Conservation (phyloP, 2,888 invertebrate genomes). For the Cyclophora punctaria region DNA sequence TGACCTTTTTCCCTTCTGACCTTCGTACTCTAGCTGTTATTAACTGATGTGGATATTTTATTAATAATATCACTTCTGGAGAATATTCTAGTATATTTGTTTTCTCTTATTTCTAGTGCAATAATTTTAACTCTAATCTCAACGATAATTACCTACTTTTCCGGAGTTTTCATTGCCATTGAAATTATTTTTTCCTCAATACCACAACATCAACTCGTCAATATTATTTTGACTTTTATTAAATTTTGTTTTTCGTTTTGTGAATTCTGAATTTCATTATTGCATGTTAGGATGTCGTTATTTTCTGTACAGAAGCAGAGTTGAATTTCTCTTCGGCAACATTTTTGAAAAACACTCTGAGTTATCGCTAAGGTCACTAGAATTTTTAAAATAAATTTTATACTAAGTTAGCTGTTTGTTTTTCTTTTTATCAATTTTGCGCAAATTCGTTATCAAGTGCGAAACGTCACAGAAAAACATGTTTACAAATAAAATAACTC, state of each 20-base stretch:
- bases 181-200: too few relatives aligned
- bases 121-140: too few relatives aligned
- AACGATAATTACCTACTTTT: too few relatives aligned
- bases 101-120: too few relatives aligned
- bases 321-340: conserved; percentile 44
- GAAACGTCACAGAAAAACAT: conserved; percentile 25
- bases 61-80: too few relatives aligned
- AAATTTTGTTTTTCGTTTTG: neutral
- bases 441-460: conserved; percentile 10
- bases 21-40: too few relatives aligned
- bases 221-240: neutral
- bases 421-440: conserved; percentile 9
- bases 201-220: too few relatives aligned
- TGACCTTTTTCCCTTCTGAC: too few relatives aligned
- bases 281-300: conserved; percentile 41
- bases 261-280: conserved; percentile 22
- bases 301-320: conserved; percentile 43
- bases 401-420: conserved; percentile 1
- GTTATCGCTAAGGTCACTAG: neutral
- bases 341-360: neutral
- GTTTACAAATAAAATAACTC: conserved; percentile 35
- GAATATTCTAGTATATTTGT: too few relatives aligned
- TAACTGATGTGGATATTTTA: too few relatives aligned
- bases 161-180: too few relatives aligned
- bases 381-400: too few relatives aligned